Evolutionary conservation across 2,797 vertebrate genomes (phyloP).

Genomic region (Borostomias antarcticus): DNA sequence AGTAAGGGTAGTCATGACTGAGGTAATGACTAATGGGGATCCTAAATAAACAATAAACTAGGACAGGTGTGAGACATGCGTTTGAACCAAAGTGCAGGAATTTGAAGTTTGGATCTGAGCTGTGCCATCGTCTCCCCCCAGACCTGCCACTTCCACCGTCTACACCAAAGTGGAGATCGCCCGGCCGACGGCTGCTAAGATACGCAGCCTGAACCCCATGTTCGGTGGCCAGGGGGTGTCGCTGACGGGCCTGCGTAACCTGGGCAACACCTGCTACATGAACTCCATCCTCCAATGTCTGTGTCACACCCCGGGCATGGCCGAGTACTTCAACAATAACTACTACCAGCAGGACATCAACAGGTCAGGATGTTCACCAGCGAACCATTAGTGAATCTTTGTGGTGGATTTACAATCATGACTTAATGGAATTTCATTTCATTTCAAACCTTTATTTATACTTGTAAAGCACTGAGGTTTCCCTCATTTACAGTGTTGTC

Average conservation of each 20-base stretch:
- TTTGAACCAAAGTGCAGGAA: too few relatives aligned
- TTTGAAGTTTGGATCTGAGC: too few relatives aligned
- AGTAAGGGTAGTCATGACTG: too few relatives aligned
- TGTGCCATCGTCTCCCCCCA: slow-evolving; percentile 17
- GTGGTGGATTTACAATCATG: too few relatives aligned
- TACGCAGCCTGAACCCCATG: slow-evolving; percentile 93
- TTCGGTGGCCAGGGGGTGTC: slow-evolving; percentile 91
- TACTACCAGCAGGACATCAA: slow-evolving; percentile 93
- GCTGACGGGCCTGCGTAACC: slow-evolving; percentile 94
- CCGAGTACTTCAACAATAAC: slow-evolving; percentile 94
- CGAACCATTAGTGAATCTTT: too few relatives aligned
- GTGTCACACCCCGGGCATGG: slow-evolving; percentile 90
- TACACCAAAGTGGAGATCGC: slow-evolving; percentile 89
- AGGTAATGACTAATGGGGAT: too few relatives aligned
- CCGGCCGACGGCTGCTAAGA: slow-evolving; percentile 91
- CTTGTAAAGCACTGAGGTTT: too few relatives aligned
- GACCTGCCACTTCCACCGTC: slow-evolving; percentile 71
- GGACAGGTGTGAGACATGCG: too few relatives aligned
- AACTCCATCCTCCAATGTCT: slow-evolving; percentile 98
- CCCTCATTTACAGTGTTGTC: too few relatives aligned
- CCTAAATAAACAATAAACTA: too few relatives aligned
- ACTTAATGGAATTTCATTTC: too few relatives aligned
- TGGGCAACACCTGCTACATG: slow-evolving; percentile 99
- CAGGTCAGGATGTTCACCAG: slow-evolving; percentile 79
- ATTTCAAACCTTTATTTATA: too few relatives aligned